Evolutionary conservation across 2,888 invertebrate genomes (phyloP).

Genomic region (Troides oblongomaculatus): DNA sequence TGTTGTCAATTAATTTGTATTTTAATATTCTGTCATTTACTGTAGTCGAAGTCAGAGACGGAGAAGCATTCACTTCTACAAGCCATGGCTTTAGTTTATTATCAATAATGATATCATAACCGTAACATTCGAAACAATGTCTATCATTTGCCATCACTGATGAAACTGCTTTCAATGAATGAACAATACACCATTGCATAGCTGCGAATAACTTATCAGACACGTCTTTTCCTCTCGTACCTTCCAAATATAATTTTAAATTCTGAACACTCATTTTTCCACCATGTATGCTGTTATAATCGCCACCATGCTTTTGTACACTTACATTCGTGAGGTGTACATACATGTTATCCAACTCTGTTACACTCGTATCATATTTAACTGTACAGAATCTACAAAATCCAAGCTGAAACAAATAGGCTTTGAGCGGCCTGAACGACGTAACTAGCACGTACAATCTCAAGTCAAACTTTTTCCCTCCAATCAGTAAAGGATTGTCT

Average conservation of each 20-base stretch:
- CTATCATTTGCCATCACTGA: conserved; percentile 97
- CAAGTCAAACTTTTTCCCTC: conserved; percentile 98
- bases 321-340: conserved; percentile 97
- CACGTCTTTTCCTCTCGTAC: conserved; percentile 92
- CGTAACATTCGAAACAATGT: conserved; percentile 96
- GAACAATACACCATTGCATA: conserved; percentile 94
- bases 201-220: conserved; percentile 95
- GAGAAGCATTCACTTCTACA: conserved; percentile 96
- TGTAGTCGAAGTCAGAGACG: conserved; percentile 96
- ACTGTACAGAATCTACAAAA: conserved; percentile 98
- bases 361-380: conserved; percentile 94
- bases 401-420: conserved; percentile 94
- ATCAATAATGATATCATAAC: conserved; percentile 98
- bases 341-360: conserved; percentile 95
- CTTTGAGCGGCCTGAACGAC: conserved; percentile 95
- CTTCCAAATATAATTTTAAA: conserved; percentile 93
- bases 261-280: conserved; percentile 98
- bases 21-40: conserved; percentile 96
- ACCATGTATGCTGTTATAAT: conserved; percentile 96
- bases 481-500: conserved; percentile 95
- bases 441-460: conserved; percentile 95
- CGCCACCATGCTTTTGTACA: conserved; percentile 97
- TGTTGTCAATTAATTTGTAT: conserved; percentile 95
- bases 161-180: conserved; percentile 95
- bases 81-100: conserved; percentile 96